phyloP scores from a whole-genome alignment of 2,888 invertebrate species.

The Euplexia lucipara region DNA sequence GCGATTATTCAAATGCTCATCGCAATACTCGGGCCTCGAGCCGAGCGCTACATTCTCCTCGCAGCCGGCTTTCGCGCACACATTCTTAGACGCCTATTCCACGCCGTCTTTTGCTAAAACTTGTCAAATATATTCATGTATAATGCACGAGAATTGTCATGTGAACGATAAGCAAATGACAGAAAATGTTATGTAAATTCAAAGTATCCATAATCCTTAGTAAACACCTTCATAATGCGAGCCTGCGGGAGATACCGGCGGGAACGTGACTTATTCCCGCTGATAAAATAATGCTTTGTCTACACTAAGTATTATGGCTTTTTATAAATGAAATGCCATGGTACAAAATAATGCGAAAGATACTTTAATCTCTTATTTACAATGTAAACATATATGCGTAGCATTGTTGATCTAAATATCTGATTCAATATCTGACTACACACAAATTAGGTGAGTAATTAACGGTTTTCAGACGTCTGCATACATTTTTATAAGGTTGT shows the following conservation, averaged over 20 bases:
- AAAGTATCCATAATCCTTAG: slow-evolving; percentile 85
- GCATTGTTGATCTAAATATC: slow-evolving; percentile 28
- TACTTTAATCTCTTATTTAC: slow-evolving; percentile 29
- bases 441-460: slow-evolving; percentile 58
- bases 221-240: slow-evolving; percentile 84
- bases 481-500: slow-evolving; percentile 67
- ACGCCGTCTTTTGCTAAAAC: slow-evolving; percentile 82
- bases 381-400: slow-evolving; percentile 4
- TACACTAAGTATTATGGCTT: slow-evolving; percentile 76
- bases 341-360: slow-evolving; percentile 38
- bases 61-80: slow-evolving; percentile 70
- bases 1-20: slow-evolving; percentile 89
- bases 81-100: slow-evolving; percentile 81
- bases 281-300: slow-evolving; percentile 81
- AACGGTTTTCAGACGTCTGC: slow-evolving; percentile 48
- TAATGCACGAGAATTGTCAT: slow-evolving; percentile 88
- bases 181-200: slow-evolving; percentile 90
- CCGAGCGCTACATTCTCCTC: slow-evolving; percentile 56
- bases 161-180: slow-evolving; percentile 90
- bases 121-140: slow-evolving; percentile 88
- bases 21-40: slow-evolving; percentile 72
- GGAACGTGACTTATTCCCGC: slow-evolving; percentile 82
- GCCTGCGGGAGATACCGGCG: slow-evolving; percentile 79
- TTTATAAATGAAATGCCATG: slow-evolving; percentile 56
- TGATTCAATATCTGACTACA: slow-evolving; percentile 20